Evolutionary conservation across 1,140 invertebrate genomes (phyloP).

Genomic region (Hyles vespertilio): DNA sequence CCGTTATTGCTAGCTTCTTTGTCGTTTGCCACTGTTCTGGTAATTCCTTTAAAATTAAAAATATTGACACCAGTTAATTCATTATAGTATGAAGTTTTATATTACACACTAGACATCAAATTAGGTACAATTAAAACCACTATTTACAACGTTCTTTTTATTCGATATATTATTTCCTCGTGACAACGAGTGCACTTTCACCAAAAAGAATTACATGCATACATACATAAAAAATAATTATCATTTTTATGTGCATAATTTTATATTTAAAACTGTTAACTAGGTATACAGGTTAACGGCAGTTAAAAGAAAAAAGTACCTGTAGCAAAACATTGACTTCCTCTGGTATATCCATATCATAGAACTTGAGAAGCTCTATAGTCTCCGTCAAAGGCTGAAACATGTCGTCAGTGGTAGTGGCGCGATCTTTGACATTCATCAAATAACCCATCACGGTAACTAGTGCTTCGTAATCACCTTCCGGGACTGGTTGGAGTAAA

Average conservation of each 20-base stretch:
- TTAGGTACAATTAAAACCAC: too few species aligned
- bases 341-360: slow-evolving; percentile 92
- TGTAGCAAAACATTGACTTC: slow-evolving; percentile 89
- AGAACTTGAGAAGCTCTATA: slow-evolving; percentile 89
- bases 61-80: neutral
- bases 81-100: too few species aligned
- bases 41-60: slow-evolving; percentile 81
- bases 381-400: slow-evolving; percentile 95
- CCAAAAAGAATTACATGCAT: too few species aligned
- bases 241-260: too few species aligned
- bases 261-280: too few species aligned
- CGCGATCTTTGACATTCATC: slow-evolving; percentile 88
- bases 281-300: too few species aligned
- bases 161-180: too few species aligned
- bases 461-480: slow-evolving; percentile 87
- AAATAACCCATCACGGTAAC: slow-evolving; percentile 90
- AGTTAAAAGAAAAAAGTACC: slow-evolving; percentile 38
- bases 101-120: too few species aligned
- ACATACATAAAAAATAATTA: too few species aligned
- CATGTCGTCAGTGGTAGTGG: slow-evolving; percentile 90
- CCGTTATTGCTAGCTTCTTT: slow-evolving; percentile 92
- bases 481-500: slow-evolving; percentile 86
- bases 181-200: too few species aligned
- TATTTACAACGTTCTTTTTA: too few species aligned
- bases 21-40: slow-evolving; percentile 97